phyloP scores from a whole-genome alignment of 92 coral and sea anemone species.

The Isaurus tuberculatus region DNA sequence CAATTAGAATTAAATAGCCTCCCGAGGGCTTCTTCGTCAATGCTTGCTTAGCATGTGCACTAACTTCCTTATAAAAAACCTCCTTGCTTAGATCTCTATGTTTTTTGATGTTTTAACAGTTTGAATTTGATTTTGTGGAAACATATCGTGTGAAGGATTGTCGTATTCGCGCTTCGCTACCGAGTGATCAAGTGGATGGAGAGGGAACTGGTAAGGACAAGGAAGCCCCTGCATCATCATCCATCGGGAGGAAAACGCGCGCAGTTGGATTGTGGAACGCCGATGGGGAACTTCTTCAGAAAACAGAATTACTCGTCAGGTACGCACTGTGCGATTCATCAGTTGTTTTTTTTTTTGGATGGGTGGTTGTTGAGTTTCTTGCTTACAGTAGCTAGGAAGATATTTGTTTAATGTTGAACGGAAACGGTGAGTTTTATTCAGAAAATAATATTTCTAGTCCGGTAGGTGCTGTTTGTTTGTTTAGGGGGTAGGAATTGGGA shows the following conservation, averaged over 20 bases:
- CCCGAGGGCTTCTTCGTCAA: too few species aligned
- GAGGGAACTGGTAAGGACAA: constrained; percentile 38
- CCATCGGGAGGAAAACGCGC: constrained; percentile 47
- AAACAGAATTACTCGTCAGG: constrained; percentile 75
- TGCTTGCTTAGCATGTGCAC: too few species aligned
- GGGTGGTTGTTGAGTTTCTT: background rate
- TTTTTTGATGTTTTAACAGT: constrained; percentile 45
- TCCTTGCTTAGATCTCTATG: background rate
- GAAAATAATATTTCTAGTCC: too few species aligned
- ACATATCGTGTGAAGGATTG: constrained; percentile 77
- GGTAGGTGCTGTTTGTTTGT: too few species aligned
- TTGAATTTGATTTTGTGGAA: constrained; percentile 81
- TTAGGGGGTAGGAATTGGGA: too few species aligned
- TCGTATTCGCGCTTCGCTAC: constrained; percentile 62
- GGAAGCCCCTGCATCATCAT: background rate
- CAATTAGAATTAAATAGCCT: too few species aligned
- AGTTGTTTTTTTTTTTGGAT: too few species aligned
- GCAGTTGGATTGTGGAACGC: constrained; percentile 86
- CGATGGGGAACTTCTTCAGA: constrained; percentile 80
- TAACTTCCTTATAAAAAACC: too few species aligned
- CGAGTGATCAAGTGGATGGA: constrained; percentile 22
- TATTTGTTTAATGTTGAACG: too few species aligned
- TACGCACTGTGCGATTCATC: constrained; percentile 18
- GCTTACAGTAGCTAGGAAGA: too few species aligned
- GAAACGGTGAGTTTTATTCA: too few species aligned